Evolutionary conservation across 2,888 invertebrate species (phyloP), one percentile per base, ranked within the genome.

Genomic region (Chymomyza procnemis): DNA sequence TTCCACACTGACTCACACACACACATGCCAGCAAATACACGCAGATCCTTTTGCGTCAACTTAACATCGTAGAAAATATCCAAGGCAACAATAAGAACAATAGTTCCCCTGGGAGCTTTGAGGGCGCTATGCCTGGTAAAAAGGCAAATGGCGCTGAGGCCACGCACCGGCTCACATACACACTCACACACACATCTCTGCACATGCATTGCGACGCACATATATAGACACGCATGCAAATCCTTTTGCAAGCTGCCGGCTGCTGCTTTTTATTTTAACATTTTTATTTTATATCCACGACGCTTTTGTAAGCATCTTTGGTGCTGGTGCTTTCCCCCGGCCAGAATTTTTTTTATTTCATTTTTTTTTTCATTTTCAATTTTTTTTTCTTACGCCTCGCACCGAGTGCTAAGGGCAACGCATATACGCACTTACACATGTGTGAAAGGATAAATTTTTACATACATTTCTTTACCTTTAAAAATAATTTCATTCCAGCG

Each of bases 51-150:
- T 74, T 87, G 87, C 85, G 85, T 87, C 83, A 85, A 82, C 83
- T 87, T 87, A 84, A 85, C 83, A 85, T 80, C 78, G 83, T 84
- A 84, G 79, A 76, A 61, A 82, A 85, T 84, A 78, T 82, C 83
- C 81, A 78, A 79, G 78, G 78, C 83, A 88, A 87, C 85, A 80
- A 82, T 89, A 87, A 88, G 81, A 86, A 85, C 88, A 89, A 89
- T 89, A 85, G 89, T 87, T 86, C 89, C 86, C 88, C 70, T 64
- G 87, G 82, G 88, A 84, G 64, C 56, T 56, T 62, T 71, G 69
- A 66, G 67, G 69, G 61, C 73, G 63, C 57, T 58, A 67, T 58
- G 68, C 61, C 78, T 73, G 76, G 80, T 78, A 75, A 85, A 85
- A 83, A 80, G 86, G 87, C 81, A 81, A 85, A 81, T 81, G 71